A percentile compares a stretch with the other conserved stretches of the same genome.
These are phyloP conservation scores for Ophraella communa DNA, from an alignment of 2,888 invertebrate genomes.

Conservation along the genomic window DNA sequence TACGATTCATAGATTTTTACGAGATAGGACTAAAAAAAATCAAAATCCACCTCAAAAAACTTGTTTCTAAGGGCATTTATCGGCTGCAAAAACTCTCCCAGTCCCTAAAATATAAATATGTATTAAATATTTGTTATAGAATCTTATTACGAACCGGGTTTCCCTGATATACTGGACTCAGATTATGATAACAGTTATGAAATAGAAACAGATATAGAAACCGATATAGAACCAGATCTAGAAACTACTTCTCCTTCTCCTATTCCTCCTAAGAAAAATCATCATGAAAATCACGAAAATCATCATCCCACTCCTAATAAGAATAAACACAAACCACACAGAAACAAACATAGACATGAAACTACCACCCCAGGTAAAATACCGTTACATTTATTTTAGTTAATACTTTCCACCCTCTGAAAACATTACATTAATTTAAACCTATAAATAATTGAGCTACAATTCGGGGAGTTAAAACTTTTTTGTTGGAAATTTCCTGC, in stretches of 20 bases:
- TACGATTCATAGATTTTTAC: too few relatives aligned
- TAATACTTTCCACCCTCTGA: background rate
- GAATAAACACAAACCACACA: background rate
- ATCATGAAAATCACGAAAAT: background rate
- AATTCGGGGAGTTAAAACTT: too few relatives aligned
- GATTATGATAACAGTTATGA: too few relatives aligned
- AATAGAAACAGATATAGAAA: background rate
- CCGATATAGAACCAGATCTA: background rate
- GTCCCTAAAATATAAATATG: too few relatives aligned
- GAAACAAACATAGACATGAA: background rate
- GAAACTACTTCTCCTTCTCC: background rate
- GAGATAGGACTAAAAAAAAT: too few relatives aligned
- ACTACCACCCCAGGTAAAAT: background rate
- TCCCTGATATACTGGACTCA: background rate
- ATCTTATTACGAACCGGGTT: background rate
- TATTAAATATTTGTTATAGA: slow-evolving; percentile 7
- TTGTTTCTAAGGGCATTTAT: too few relatives aligned
- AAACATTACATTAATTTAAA: background rate
- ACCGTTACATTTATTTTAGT: background rate
- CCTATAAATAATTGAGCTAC: too few relatives aligned
- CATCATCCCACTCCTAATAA: background rate
- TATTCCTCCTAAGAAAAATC: too few relatives aligned
- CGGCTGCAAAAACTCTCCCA: too few relatives aligned
- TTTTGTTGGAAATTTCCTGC: too few relatives aligned
- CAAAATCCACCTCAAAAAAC: too few relatives aligned